Conservation (phyloP, 2,888 invertebrate species). For the Agrotis ipsilon region DNA sequence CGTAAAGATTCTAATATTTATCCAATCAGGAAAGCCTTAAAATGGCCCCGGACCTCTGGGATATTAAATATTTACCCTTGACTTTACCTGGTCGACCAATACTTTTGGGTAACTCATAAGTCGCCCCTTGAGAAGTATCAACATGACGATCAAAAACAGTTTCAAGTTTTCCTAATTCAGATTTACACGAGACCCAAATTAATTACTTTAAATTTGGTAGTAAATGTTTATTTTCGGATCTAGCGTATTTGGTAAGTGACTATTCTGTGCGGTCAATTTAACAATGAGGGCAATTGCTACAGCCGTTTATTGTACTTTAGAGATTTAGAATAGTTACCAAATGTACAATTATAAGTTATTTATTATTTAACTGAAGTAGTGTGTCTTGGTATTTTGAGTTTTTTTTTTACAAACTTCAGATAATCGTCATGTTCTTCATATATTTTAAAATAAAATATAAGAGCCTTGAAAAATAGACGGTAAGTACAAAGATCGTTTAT, state of each 20-base stretch:
- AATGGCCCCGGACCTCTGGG: conserved; percentile 48
- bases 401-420: not conserved
- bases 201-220: conserved; percentile 18
- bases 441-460: no score
- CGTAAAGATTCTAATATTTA: conserved; percentile 40
- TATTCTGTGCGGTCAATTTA: conserved; percentile 11
- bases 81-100: conserved; percentile 23
- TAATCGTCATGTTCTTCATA: no score
- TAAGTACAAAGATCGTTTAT: not conserved
- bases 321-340: no score
- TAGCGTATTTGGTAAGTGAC: conserved; percentile 24
- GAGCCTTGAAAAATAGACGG: not conserved
- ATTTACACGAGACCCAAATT: not conserved
- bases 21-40: conserved; percentile 52
- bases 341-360: no score
- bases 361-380: no score
- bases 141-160: conserved; percentile 23
- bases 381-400: not conserved
- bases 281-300: no score
- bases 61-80: conserved; percentile 37
- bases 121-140: conserved; percentile 13
- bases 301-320: not conserved
- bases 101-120: conserved; percentile 13
- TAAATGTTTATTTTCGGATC: conserved; percentile 4
- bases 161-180: conserved; percentile 22